These are phyloP conservation scores for Leptopterna dolabrata DNA, from an alignment of 2,888 invertebrate genomes.

Conservation along the genomic window DNA sequence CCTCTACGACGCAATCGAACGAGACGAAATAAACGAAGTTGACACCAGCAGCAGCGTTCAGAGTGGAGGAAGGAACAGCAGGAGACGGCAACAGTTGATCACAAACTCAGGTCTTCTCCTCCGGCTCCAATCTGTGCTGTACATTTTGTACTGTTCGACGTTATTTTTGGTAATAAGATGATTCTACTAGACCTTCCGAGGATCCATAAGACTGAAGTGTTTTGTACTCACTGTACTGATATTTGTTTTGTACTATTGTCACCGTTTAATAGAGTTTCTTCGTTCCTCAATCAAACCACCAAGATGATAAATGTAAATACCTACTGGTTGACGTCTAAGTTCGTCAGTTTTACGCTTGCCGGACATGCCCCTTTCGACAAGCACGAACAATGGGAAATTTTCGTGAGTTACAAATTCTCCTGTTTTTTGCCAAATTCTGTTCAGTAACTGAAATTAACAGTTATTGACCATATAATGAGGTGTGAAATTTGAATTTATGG, in stretches of 20 bases:
- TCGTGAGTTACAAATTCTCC: no score
- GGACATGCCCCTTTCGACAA: no score
- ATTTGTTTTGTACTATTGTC: neutral
- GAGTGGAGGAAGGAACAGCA: conserved; percentile 48
- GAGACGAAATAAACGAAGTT: conserved; percentile 48
- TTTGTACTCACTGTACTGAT: conserved; percentile 6
- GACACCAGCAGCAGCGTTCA: conserved; percentile 55
- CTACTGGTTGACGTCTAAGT: no score
- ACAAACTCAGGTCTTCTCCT: neutral
- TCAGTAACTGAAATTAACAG: no score
- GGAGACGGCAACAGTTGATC: conserved; percentile 45
- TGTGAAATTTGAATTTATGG: no score
- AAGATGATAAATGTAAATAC: no score
- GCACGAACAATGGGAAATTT: no score
- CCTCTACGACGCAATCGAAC: neutral
- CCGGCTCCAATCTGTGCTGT: neutral
- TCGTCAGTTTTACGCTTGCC: no score
- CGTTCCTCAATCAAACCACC: no score
- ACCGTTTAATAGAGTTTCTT: neutral
- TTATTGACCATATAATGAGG: no score
- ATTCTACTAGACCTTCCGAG: neutral
- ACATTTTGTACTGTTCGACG: neutral
- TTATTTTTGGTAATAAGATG: neutral
- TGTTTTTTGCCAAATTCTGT: no score
- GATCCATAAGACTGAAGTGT: conserved; percentile 18